Evolutionary conservation across 2,797 vertebrate genomes (phyloP), one percentile per base, ranked within the genome.

Genomic region (Enoplosus armatus): DNA sequence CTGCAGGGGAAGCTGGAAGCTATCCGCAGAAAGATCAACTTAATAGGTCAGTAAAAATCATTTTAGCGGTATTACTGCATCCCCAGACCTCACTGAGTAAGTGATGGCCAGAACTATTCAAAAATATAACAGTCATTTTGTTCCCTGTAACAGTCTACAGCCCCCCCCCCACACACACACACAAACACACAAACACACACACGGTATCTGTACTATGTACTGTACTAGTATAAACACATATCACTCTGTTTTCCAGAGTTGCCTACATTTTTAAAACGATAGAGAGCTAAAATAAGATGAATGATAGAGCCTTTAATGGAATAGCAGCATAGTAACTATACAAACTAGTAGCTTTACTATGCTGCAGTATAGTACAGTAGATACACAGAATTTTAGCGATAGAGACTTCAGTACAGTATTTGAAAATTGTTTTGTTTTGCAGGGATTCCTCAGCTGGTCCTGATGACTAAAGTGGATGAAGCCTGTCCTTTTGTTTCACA

Each of bases 381-480:
- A 53, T 37, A 8, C 24, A 37, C 8, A 48, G 22, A 14, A 12
- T 5, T 26, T 24, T 26, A 26, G n/a, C 5, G 11, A 51, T 5
- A 22, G 7, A 18, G 20, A 7, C 41, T n/a, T n/a, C n/a, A n/a
- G 22, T 26, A 8, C 37, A 33, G 3, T 33, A 12, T 24, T 14
- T 64, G 15, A 26, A 20, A 24, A 5, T 11, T 64, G n/a, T 68
- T 24, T 26, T 26, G 15, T 6, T 18, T 31, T 76, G 2, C 50
- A 93, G 92, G 75, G 33, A 47, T 93, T 47, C 84, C 90, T 37
- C 92, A 93, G 87, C 62, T 94, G 51, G 77, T 89, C 18, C 63
- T 93, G 50, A 26, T 94, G 75, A 90, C 92, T 4, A 93, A 94
- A 69, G 87, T 92, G 31, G 93, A 93, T 72, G 89, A 89, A 51